phyloP scores from a whole-genome alignment of 1,140 invertebrate genomes.

The Plectus sambesii region DNA sequence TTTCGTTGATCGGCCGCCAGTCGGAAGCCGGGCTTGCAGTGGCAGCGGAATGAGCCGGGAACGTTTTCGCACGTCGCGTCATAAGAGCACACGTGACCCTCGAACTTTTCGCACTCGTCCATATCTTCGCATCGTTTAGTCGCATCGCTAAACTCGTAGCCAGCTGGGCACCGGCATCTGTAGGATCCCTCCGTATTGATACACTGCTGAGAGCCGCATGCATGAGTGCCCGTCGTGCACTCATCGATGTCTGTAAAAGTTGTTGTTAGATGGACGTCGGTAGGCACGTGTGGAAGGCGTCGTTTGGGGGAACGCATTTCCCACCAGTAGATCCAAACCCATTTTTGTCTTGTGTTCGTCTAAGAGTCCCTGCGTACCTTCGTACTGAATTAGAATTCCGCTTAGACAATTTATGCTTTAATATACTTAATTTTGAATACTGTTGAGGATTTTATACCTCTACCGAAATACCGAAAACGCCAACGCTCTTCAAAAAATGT shows the following conservation, averaged over 20 bases:
- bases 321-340: too few relatives aligned
- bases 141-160: constrained; percentile 47
- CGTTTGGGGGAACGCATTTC: too few relatives aligned
- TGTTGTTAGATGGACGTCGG: constrained; percentile 1
- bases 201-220: constrained; percentile 50
- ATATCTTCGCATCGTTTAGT: constrained; percentile 36
- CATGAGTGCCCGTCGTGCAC: constrained; percentile 46
- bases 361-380: too few relatives aligned
- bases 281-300: constrained; percentile 11
- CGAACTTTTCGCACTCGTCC: constrained; percentile 41
- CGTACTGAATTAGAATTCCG: too few relatives aligned
- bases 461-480: too few relatives aligned
- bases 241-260: constrained; percentile 45
- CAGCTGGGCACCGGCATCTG: constrained; percentile 49
- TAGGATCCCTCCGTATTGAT: constrained; percentile 47
- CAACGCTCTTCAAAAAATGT: too few relatives aligned
- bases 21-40: constrained; percentile 31
- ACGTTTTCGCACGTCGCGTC: constrained; percentile 45
- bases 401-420: too few relatives aligned
- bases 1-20: constrained; percentile 30
- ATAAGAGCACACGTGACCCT: constrained; percentile 38
- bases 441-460: too few relatives aligned
- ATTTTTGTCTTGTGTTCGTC: too few relatives aligned
- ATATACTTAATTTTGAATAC: too few relatives aligned
- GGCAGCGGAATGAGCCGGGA: constrained; percentile 42